Evolutionary conservation across 2,888 invertebrate genomes (phyloP).

Genomic region (Opisthograptis luteolata): DNA sequence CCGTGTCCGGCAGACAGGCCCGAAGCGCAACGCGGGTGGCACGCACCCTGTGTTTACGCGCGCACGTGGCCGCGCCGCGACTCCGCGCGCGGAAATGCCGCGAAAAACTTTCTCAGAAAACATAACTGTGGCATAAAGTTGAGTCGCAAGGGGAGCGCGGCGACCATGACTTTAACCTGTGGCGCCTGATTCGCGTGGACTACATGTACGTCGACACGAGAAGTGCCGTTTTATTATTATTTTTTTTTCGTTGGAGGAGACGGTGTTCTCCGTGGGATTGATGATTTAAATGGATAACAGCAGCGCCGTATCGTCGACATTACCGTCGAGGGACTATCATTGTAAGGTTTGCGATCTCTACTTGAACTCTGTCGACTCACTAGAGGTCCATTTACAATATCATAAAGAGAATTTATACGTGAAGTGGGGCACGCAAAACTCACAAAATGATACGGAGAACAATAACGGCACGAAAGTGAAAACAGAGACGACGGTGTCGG

Average conservation of each 20-base stretch:
- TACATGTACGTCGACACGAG: conserved; percentile 75
- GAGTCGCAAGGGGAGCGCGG: conserved; percentile 57
- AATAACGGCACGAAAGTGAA: conserved; percentile 87
- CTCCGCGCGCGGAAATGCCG: conserved; percentile 76
- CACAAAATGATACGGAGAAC: conserved; percentile 85
- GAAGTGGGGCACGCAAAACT: conserved; percentile 88
- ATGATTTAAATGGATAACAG: conserved; percentile 83
- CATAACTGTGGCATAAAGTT: conserved; percentile 68
- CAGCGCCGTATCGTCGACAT: conserved; percentile 80
- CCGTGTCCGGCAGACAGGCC: conserved; percentile 24
- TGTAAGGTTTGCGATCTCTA: conserved; percentile 91
- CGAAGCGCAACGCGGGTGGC: conserved; percentile 23
- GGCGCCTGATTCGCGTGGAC: conserved; percentile 68
- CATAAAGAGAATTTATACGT: conserved; percentile 90
- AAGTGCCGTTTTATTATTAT: conserved; percentile 76
- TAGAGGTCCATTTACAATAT: conserved; percentile 92
- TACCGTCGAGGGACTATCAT: conserved; percentile 86
- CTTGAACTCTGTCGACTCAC: conserved; percentile 90
- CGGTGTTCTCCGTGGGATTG: conserved; percentile 75
- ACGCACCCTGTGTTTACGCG: conserved; percentile 69
- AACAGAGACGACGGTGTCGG: conserved; percentile 85
- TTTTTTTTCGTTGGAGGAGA: conserved; percentile 82
- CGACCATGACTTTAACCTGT: conserved; percentile 74
- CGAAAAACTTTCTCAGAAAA: conserved; percentile 79
- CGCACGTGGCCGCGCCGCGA: conserved; percentile 75